Evolutionary conservation across 2,113 vertebrate genomes (phyloP), one percentile per base, ranked within the genome.

Genomic region (Elgaria multicarinata): DNA sequence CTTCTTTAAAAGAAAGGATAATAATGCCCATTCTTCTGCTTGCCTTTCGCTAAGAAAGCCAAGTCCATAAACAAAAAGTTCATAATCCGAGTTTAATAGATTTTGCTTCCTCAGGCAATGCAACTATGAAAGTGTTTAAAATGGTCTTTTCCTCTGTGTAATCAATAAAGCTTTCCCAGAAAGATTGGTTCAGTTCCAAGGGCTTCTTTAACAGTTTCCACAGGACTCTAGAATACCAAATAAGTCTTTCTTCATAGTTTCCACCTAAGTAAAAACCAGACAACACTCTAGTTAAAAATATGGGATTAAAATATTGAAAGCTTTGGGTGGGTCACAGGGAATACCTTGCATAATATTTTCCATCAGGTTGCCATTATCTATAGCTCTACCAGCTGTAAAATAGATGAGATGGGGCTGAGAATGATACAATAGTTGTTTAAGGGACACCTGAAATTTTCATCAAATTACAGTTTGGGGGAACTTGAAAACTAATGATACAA

Each of bases 21-120:
- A 94, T 79, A 89, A 87, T 91, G 75, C 4, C 33, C 82, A 36
- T 39, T 83, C 92, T 64, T 69, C 36, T 94, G 92, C 85, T 76
- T 94, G 88, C 85, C 87, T 82, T 83, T 91, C 83, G 44, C 83
- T 92, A 92, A 95, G 93, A 87, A 83, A 86, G 76, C 50, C 6
- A 42, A 94, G 89, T 93, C 93, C 89, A 93, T 94, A 95, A 95
- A 93, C 88, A 95, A 92, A 93, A 91, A 89, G 67, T 95, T 96
- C 90, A 94, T 89, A 89, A 93, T 92, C 58, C 89, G 93, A 93
- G 83, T 79, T 92, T 93, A 95, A 95, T 94, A 95, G 91, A 94
- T 91, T 95, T 95, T 94, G 42, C 80, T 95, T 96, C 91, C 91
- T 95, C 84, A 5, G 94, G 91, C 90, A 93, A 82, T 86, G 31